phyloP scores from a whole-genome alignment of 2,888 invertebrate genomes.

The Eulithis testata region DNA sequence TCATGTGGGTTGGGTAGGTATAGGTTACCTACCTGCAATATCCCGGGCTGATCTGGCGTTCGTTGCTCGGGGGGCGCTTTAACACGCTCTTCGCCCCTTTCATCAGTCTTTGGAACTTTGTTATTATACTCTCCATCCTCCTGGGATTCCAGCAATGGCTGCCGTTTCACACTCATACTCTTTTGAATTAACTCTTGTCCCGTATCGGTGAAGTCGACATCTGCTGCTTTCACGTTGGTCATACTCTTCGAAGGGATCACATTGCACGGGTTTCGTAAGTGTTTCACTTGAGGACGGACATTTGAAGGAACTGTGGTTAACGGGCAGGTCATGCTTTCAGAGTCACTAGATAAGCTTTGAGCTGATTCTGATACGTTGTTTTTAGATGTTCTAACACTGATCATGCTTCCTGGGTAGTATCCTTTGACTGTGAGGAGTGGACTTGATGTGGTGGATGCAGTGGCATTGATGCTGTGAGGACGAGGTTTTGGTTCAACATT shows the following conservation, averaged over 20 bases:
- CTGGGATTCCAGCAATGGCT: conserved; percentile 75
- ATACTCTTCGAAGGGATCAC: conserved; percentile 86
- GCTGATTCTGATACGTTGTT: conserved; percentile 86
- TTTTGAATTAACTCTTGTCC: conserved; percentile 71
- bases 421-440: conserved; percentile 87
- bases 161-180: conserved; percentile 74
- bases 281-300: conserved; percentile 79
- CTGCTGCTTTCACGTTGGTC: conserved; percentile 85
- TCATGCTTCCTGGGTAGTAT: conserved; percentile 86
- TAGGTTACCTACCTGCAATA: conserved; percentile 84
- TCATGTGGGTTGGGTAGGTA: too few species aligned
- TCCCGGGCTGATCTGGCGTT: conserved; percentile 80
- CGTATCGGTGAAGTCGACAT: conserved; percentile 74
- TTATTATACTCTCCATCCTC: conserved; percentile 79
- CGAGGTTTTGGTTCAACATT: conserved; percentile 78
- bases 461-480: conserved; percentile 84
- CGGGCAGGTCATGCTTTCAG: conserved; percentile 85
- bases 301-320: conserved; percentile 82
- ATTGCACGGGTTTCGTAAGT: conserved; percentile 64
- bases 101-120: conserved; percentile 81
- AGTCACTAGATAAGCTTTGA: conserved; percentile 87
- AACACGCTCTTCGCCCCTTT: conserved; percentile 57
- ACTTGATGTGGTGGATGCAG: conserved; percentile 88
- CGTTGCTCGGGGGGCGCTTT: conserved; percentile 55
- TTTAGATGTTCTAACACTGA: conserved; percentile 86